phyloP scores from a whole-genome alignment of 2,888 invertebrate genomes.

The Drosophila anceps region DNA sequence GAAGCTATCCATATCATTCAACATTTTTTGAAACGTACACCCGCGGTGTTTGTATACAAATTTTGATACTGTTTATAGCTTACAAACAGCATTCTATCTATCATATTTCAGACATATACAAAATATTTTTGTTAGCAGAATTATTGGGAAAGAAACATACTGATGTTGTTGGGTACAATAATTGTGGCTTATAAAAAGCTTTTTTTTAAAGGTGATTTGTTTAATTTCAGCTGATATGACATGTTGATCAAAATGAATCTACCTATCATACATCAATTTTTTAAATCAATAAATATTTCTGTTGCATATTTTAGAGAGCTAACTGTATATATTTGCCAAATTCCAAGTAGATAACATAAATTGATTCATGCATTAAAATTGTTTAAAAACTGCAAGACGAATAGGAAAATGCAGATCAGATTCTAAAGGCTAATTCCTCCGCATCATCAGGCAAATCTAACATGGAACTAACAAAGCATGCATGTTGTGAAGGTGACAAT shows the following conservation, averaged over 20 bases:
- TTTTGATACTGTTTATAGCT: neutral
- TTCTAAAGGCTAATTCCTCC: neutral
- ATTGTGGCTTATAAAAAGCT: neutral
- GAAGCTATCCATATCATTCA: neutral
- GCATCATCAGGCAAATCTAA: neutral
- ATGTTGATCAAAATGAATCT: neutral
- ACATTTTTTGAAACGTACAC: neutral
- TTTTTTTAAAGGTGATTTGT: too few species aligned
- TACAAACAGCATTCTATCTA: neutral
- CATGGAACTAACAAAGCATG: slow-evolving; percentile 19
- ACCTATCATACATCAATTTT: neutral
- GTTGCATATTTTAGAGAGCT: slow-evolving; percentile 7
- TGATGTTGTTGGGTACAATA: neutral
- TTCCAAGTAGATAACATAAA: neutral
- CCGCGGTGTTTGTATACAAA: neutral
- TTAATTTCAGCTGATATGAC: neutral
- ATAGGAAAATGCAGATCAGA: neutral
- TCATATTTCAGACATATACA: slow-evolving; percentile 5
- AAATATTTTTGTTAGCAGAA: neutral
- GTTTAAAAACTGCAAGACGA: neutral
- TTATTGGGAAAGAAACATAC: neutral
- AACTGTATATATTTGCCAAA: neutral
- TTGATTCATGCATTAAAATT: neutral
- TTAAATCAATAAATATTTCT: neutral
- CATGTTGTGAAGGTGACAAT: slow-evolving; percentile 18